Base-by-base conservation (phyloP, 2,113 vertebrate species). In the Tragelaphus scriptus region DNA sequence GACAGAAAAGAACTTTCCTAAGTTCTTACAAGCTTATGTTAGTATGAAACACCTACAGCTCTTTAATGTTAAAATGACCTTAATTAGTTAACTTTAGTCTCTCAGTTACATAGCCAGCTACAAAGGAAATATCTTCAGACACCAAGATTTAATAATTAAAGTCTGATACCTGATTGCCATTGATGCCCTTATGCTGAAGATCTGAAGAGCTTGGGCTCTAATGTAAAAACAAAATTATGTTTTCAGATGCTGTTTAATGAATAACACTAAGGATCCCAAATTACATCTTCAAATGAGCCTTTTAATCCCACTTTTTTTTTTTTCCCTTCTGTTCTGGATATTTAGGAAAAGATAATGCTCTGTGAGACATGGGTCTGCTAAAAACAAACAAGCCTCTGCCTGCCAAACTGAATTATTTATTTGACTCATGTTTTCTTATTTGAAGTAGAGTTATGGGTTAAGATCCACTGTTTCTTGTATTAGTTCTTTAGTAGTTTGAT, bases 391-490 rank as follows among this genome's bases (percentile, higher is more conserved):
- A 91, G 68, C 36, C 91, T 93, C 47, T 65, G 28, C 88, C 26
- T 86, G 96, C 47, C 84, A 71, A 96, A 61, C 32, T 49, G 58
- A 95, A 93, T 94, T 92, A 71, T 94, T 92, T 96, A 86, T 58
- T 95, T 97, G 58, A 71, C 25, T 80, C 30, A 13, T 88, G 40
- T 65, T 91, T 92, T 85, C 61, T 82, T 90, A 51, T 77, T 61
- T 92, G n/a, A 93, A 86, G 21, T 86, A 92, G 75, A 92, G 59
- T 86, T 92, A 55, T 95, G 61, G 51, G 23, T 88, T 88, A 94
- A 91, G 77, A 91, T 28, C 26, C 30, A 80, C 40, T 79, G 32
- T 68, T 96, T 94, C 44, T 90, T 88, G 44, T 77, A 51, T 93
- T 79, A 58, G 68, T 40, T 75, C n/a, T 75, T 44, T 63, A 80